Conservation (phyloP, 2,888 invertebrate species). For the Zhuqinia jingwanae region DNA sequence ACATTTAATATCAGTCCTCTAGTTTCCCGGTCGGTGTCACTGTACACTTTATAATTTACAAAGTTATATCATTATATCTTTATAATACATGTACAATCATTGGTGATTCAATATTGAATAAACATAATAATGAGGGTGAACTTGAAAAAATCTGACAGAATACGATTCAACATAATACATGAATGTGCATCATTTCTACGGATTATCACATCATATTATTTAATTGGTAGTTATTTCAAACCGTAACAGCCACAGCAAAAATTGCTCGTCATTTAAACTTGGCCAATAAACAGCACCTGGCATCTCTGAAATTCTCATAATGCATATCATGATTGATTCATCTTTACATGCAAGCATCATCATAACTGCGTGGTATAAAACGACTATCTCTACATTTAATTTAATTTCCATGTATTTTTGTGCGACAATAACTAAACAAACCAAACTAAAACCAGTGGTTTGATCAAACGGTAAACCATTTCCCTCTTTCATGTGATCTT, state of each 20-base stretch:
- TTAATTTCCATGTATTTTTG: too few species aligned
- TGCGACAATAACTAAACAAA: too few species aligned
- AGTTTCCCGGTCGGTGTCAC: conserved; percentile 39
- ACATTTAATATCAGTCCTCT: conserved; percentile 48
- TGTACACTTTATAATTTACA: conserved; percentile 12
- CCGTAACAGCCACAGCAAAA: too few species aligned
- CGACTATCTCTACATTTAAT: background rate
- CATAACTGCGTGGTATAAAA: background rate
- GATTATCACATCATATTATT: conserved; percentile 37
- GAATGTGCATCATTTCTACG: background rate
- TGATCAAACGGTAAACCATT: background rate
- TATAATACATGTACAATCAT: background rate
- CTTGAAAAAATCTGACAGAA: conserved; percentile 15
- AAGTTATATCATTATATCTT: background rate
- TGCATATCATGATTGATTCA: too few species aligned
- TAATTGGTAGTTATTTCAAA: too few species aligned
- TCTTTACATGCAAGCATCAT: too few species aligned
- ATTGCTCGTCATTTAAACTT: too few species aligned
- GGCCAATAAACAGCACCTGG: background rate
- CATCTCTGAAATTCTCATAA: too few species aligned
- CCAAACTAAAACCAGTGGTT: too few species aligned
- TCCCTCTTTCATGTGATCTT: background rate
- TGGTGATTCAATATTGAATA: conserved; percentile 1
- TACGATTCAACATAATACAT: conserved; percentile 7
- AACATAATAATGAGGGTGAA: background rate